phyloP scores from a whole-genome alignment of 2,888 invertebrate genomes.

The Perizoma flavofasciatum region DNA sequence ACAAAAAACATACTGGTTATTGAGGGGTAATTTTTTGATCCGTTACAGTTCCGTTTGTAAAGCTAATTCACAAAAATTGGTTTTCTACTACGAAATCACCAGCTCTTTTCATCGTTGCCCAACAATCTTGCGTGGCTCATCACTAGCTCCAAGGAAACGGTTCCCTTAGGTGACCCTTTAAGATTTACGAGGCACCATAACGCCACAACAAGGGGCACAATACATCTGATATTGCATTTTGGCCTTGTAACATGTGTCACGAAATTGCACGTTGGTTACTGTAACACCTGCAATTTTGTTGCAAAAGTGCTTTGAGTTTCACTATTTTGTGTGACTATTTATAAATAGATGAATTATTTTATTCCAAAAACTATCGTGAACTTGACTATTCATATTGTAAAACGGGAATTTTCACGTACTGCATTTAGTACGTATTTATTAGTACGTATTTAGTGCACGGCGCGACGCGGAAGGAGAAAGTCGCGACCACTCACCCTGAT shows the following conservation, averaged over 20 bases:
- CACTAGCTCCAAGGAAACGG: conserved; percentile 40
- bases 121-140: conserved; percentile 13
- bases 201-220: conserved; percentile 46
- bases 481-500: too few relatives aligned
- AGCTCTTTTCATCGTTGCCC: conserved; percentile 11
- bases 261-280: conserved; percentile 30
- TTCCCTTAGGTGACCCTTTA: conserved; percentile 53
- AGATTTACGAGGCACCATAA: conserved; percentile 56
- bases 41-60: too few relatives aligned
- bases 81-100: too few relatives aligned
- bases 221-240: conserved; percentile 58
- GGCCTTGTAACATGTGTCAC: conserved; percentile 46
- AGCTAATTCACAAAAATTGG: too few relatives aligned
- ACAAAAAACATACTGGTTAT: too few relatives aligned
- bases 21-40: too few relatives aligned
- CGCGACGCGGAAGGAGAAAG: too few relatives aligned
- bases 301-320: conserved; percentile 7
- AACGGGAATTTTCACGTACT: too few relatives aligned
- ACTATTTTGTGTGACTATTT: background rate
- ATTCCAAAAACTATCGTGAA: background rate
- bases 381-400: too few relatives aligned
- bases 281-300: conserved; percentile 33
- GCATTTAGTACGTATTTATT: too few relatives aligned
- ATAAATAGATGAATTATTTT: too few relatives aligned
- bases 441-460: too few relatives aligned